phyloP scores from a whole-genome alignment of 2,113 vertebrate species.

The Cyphomyrus discorhynchus region DNA sequence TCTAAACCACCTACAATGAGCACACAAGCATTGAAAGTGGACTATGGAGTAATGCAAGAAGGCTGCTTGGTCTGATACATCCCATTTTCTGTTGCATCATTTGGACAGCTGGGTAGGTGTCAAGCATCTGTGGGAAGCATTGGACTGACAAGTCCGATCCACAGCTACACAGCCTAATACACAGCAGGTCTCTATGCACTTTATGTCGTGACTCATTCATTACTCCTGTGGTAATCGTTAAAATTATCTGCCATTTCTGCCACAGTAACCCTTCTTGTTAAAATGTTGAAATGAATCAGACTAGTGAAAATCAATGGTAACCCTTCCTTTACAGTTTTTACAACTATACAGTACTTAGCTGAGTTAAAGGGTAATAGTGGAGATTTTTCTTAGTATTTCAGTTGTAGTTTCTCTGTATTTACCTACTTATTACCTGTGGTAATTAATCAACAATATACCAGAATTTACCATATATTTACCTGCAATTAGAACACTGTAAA shows the following conservation, averaged over 20 bases:
- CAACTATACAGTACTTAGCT: neutral
- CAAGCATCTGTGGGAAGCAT: neutral
- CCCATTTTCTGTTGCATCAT: neutral
- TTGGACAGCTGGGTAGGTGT: neutral
- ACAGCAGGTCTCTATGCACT: neutral
- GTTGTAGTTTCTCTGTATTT: neutral
- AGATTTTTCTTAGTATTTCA: neutral
- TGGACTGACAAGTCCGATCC: neutral
- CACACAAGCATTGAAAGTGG: neutral
- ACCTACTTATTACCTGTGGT: neutral
- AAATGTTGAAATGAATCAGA: neutral
- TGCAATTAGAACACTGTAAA: neutral
- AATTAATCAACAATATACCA: neutral
- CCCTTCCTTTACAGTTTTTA: neutral
- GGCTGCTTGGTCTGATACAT: neutral
- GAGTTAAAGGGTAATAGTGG: neutral
- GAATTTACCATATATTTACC: neutral
- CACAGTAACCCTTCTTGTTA: too few species aligned
- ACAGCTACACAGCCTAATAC: neutral
- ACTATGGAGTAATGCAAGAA: neutral
- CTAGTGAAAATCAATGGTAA: neutral
- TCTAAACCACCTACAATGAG: neutral
- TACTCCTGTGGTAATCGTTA: neutral
- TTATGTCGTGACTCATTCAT: neutral
- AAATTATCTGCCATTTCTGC: too few species aligned